phyloP scores from a whole-genome alignment of 2,113 vertebrate genomes.

The Bolborhynchus lineola region DNA sequence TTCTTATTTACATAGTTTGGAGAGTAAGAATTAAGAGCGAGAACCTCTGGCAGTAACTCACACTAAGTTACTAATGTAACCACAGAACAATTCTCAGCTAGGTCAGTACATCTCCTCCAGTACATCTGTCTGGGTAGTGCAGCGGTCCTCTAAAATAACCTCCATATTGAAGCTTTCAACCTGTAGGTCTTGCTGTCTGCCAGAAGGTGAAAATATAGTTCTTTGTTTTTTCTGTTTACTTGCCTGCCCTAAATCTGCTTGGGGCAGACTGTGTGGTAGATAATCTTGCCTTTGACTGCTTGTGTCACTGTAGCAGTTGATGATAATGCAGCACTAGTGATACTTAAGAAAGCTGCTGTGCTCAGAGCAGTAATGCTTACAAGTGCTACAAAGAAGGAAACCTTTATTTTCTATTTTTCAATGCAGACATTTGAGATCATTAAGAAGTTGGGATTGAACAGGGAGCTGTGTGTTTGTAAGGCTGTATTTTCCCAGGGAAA shows the following conservation, averaged over 20 bases:
- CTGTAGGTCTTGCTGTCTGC: not conserved
- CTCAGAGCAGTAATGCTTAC: not conserved
- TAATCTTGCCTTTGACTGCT: not conserved
- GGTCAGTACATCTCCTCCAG: not conserved
- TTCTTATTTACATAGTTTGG: not conserved
- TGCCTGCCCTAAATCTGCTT: not conserved
- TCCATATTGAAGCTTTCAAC: not conserved
- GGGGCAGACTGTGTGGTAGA: not conserved
- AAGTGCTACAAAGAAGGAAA: not conserved
- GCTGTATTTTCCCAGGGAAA: not conserved
- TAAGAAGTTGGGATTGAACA: not conserved
- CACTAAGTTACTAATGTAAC: not conserved
- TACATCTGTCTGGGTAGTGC: not conserved
- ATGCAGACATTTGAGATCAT: not conserved
- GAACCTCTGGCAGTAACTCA: not conserved
- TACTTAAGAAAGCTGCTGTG: not conserved
- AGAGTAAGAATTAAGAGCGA: not conserved
- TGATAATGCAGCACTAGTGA: not conserved
- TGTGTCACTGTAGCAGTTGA: not conserved
- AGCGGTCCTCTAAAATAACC: not conserved
- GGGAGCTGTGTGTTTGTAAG: not conserved
- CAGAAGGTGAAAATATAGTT: not conserved
- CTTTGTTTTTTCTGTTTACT: not conserved
- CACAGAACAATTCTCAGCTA: not conserved
- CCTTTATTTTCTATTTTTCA: not conserved